Evolutionary conservation across 2,888 invertebrate genomes (phyloP).

Genomic region (Papilio protenor): DNA sequence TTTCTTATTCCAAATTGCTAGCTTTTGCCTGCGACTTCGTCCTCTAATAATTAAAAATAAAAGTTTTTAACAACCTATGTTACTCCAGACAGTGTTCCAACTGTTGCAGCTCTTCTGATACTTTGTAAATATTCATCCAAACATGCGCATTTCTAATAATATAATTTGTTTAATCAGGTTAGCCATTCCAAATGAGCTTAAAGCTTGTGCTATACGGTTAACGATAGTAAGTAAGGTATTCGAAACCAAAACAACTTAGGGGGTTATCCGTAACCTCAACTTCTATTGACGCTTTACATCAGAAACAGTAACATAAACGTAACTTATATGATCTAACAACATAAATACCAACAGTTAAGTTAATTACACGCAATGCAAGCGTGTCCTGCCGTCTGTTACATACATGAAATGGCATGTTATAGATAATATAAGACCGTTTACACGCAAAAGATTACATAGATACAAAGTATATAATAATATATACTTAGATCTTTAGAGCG

Average conservation of each 20-base stretch:
- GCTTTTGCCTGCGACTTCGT: no score
- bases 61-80: no score
- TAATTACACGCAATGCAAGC: constrained; percentile 4
- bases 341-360: constrained; percentile 20
- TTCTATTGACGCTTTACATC: neutral
- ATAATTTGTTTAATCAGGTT: no score
- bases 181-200: no score
- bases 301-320: neutral
- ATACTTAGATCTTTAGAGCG: neutral
- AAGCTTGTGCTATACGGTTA: no score
- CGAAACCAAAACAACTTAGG: neutral
- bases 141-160: no score
- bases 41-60: no score
- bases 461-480: neutral
- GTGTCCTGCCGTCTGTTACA: neutral
- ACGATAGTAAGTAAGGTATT: neutral
- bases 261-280: neutral
- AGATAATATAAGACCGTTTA: constrained; percentile 2
- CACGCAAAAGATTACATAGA: neutral
- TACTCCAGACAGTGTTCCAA: no score
- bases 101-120: no score
- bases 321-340: neutral
- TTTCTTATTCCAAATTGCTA: no score
- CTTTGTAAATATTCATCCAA: no score
- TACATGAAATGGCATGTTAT: neutral